Base-by-base conservation (phyloP, 2,113 vertebrate species). In the Oreamnos americanus region DNA sequence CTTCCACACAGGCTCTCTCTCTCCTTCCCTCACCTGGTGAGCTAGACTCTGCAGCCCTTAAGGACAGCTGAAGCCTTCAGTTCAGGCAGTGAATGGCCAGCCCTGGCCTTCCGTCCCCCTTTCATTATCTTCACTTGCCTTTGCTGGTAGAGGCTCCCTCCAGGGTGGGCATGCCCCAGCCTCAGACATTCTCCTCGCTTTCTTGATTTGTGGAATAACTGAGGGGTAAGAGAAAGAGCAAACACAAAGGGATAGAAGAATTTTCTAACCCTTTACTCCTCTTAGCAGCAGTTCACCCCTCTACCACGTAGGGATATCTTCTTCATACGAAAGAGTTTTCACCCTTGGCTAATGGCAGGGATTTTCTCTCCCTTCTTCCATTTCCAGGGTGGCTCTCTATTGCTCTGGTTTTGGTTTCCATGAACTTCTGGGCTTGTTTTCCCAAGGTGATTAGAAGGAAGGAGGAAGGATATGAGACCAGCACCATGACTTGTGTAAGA, bases 151-250 rank as follows among this genome's bases (percentile, higher is more conserved):
- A 62, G 36, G 5, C 23, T 30, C 74, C 62, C 6, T 8, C 16
- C 43, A 47, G 23, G 0, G 21, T 55, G 23, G 28, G 45, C 16
- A 12, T 2, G n/a, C 10, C 6, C 7, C 4, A 49, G 6, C 25
- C 43, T 26, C 30, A 67, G 3, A 23, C 47, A 14, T 33, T 82
- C 33, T 81, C 10, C 16, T 82, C 19, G 5, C 23, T 55, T 47
- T 93, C 23, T 25, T 95, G 26, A 93, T 90, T 57, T 94, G 47
- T 85, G 60, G 33, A 90, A 16, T 36, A 81, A 74, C 36, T 94
- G 64, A 74, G 92, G 92, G 12, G 10, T 47, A 7, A n/a, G 55
- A 76, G 4, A 76, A 25, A 64, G n/a, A 64, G n/a, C 21, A 55
- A 62, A 90, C 81, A 36, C 10, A 45, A 84, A 85, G 36, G 7